phyloP scores from a whole-genome alignment of 2,113 vertebrate genomes.

The Anguilla rostrata region DNA sequence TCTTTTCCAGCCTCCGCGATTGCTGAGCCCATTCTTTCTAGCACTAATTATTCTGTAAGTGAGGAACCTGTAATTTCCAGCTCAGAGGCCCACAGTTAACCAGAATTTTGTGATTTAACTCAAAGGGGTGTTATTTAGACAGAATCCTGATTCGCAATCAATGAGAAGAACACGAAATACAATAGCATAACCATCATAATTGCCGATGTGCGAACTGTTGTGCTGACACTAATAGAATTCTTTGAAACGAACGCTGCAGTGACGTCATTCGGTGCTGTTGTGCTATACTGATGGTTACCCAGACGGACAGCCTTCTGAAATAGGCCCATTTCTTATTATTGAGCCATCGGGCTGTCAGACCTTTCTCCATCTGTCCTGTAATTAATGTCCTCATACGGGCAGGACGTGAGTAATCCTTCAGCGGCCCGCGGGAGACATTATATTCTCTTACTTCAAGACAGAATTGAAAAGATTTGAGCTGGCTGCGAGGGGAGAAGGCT shows the following conservation, averaged over 20 bases:
- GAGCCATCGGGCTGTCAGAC: background rate
- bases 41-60: background rate
- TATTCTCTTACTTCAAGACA: background rate
- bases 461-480: background rate
- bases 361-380: background rate
- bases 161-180: background rate
- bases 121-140: background rate
- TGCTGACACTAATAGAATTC: background rate
- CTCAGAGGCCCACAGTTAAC: background rate
- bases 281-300: background rate
- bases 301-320: background rate
- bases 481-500: background rate
- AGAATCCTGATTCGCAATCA: background rate
- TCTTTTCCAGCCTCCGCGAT: too few species aligned
- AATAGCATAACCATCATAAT: background rate
- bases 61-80: background rate
- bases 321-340: background rate
- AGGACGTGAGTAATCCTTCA: background rate
- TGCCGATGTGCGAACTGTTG: background rate
- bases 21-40: background rate
- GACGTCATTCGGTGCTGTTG: background rate
- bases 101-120: background rate
- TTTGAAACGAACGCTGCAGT: background rate
- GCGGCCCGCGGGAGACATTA: background rate
- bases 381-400: background rate